phyloP scores from a whole-genome alignment of 2,888 invertebrate species.

The Lepetodrilus schrolli region DNA sequence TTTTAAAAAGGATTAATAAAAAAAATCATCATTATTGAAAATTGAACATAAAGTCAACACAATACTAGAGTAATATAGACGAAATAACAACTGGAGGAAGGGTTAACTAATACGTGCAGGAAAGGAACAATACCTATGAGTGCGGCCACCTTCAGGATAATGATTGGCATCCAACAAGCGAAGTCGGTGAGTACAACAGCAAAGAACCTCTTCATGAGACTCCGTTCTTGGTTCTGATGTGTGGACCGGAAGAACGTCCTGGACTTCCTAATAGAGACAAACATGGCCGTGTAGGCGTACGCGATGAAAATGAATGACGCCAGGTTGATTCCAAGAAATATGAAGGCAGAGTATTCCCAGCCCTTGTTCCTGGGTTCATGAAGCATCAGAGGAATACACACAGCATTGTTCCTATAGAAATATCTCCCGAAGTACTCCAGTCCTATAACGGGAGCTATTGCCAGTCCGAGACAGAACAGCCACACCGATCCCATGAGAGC shows the following conservation, averaged over 20 bases:
- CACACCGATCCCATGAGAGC: constrained; percentile 45
- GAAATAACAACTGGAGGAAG: too few species aligned
- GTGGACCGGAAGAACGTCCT: constrained; percentile 45
- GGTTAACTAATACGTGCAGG: too few species aligned
- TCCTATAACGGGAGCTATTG: constrained; percentile 43
- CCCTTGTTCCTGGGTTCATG: constrained; percentile 39
- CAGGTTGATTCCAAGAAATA: constrained; percentile 51
- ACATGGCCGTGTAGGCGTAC: constrained; percentile 51
- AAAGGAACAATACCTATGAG: constrained; percentile 48
- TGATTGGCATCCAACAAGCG: constrained; percentile 55
- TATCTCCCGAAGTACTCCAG: constrained; percentile 45
- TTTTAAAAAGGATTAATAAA: too few species aligned
- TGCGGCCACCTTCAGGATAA: constrained; percentile 49
- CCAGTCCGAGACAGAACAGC: constrained; percentile 42
- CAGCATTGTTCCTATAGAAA: constrained; percentile 54
- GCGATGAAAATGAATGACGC: constrained; percentile 48
- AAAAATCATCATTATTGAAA: too few species aligned
- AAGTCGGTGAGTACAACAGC: constrained; percentile 54
- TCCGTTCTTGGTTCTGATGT: constrained; percentile 45
- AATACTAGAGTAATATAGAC: too few species aligned
- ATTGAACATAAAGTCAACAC: too few species aligned
- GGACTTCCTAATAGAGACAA: constrained; percentile 45
- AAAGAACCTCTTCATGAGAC: constrained; percentile 49
- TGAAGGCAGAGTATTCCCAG: constrained; percentile 55
- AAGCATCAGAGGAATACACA: constrained; percentile 45